These are phyloP conservation scores for Pelusios castaneus DNA, from an alignment of 2,113 vertebrate species.

Conservation along the genomic window DNA sequence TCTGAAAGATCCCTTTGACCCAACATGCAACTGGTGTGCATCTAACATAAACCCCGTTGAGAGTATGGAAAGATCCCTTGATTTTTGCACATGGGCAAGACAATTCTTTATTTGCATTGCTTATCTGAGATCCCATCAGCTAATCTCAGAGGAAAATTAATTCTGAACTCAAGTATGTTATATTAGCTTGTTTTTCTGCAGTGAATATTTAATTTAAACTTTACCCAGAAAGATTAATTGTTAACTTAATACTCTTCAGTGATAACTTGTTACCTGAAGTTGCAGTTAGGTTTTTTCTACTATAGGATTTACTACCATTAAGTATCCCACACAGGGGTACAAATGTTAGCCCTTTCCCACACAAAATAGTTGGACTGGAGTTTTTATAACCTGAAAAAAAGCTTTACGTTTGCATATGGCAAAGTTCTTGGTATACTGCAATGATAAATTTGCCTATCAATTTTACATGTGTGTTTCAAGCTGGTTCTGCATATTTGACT, in stretches of 20 bases:
- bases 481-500: background rate
- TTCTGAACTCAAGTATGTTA: background rate
- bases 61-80: rapidly evolving
- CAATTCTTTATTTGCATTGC: background rate
- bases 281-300: background rate
- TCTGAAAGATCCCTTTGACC: background rate
- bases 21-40: background rate
- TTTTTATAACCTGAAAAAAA: background rate
- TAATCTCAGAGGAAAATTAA: background rate
- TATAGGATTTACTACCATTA: background rate
- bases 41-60: background rate
- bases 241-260: background rate
- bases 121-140: background rate
- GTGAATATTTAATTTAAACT: background rate
- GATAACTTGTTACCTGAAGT: background rate
- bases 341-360: background rate
- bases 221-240: background rate
- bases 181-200: background rate
- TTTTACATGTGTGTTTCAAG: background rate
- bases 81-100: background rate
- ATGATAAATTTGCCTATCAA: background rate
- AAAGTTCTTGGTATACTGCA: background rate
- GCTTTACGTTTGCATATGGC: background rate
- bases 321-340: background rate
- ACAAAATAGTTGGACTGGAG: background rate